Evolutionary conservation across 2,888 invertebrate species (phyloP).

Genomic region (Mongoloraphidia duomilia): DNA sequence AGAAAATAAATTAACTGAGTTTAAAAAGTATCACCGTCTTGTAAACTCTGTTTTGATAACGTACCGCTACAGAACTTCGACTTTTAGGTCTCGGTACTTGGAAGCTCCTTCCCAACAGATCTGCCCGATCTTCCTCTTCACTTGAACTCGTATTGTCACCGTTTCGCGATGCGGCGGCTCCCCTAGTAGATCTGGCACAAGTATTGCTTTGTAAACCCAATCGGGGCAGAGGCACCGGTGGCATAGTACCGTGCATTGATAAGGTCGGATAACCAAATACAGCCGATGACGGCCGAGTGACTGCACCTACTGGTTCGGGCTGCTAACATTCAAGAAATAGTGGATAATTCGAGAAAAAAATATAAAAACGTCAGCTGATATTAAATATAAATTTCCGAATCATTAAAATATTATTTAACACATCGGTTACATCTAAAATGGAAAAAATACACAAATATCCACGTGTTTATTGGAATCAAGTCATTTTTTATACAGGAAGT

Average conservation of each 20-base stretch:
- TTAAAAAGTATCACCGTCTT: background rate
- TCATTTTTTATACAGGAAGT: too few species aligned
- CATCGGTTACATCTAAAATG: too few species aligned
- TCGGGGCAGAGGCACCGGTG: constrained; percentile 61
- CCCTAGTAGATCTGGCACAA: constrained; percentile 24
- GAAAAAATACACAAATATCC: too few species aligned
- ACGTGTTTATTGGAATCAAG: too few species aligned
- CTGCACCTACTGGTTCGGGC: constrained; percentile 53
- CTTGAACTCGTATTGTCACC: constrained; percentile 40
- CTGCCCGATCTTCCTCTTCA: constrained; percentile 59
- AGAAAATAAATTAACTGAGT: background rate
- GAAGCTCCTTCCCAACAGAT: constrained; percentile 54
- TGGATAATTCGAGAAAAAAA: too few species aligned
- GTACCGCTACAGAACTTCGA: constrained; percentile 51
- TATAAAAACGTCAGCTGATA: too few species aligned
- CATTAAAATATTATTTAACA: too few species aligned
- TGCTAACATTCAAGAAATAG: constrained; percentile 23
- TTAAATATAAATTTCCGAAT: too few species aligned
- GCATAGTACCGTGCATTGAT: constrained; percentile 33
- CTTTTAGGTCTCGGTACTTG: constrained; percentile 75
- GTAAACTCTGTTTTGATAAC: constrained; percentile 16
- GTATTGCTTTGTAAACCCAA: constrained; percentile 33
- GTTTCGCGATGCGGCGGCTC: constrained; percentile 22
- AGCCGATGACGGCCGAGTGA: constrained; percentile 64
- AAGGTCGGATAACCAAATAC: constrained; percentile 64